Percentiles rank a stretch among this genome's conserved stretches.
phyloP scores from a whole-genome alignment of 2,113 vertebrate species.

The Cairina moschata region DNA sequence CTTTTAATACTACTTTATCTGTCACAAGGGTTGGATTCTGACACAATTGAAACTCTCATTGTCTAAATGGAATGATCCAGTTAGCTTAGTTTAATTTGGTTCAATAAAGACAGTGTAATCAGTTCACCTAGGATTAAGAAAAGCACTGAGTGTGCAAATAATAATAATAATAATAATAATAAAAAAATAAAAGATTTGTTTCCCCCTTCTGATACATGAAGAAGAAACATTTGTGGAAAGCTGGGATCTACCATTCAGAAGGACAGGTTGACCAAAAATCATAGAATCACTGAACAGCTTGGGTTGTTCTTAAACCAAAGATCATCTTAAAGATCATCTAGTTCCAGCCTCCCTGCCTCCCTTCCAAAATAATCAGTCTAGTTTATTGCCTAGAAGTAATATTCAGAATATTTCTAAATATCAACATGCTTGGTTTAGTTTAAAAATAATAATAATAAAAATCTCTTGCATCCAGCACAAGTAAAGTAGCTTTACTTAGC shows the following conservation, averaged over 20 bases:
- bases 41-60: neutral
- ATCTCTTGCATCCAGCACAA: neutral
- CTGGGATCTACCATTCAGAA: neutral
- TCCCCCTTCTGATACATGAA: neutral
- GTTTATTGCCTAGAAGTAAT: neutral
- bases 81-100: neutral
- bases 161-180: rapidly evolving
- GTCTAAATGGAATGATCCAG: neutral
- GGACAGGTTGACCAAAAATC: neutral
- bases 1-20: neutral
- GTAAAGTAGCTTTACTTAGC: neutral
- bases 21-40: neutral
- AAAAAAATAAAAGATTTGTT: neutral
- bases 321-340: too few relatives aligned
- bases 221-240: neutral
- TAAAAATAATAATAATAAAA: neutral
- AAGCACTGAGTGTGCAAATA: neutral
- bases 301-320: too few relatives aligned
- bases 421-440: neutral
- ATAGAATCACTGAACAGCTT: too few relatives aligned
- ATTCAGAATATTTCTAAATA: neutral
- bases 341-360: too few relatives aligned
- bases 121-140: neutral
- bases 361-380: neutral
- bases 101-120: neutral